Percentiles rank a stretch among this genome's conserved stretches.
Evolutionary conservation across 1,140 invertebrate genomes (phyloP).

Genomic region (Lasioglossum baleicum): DNA sequence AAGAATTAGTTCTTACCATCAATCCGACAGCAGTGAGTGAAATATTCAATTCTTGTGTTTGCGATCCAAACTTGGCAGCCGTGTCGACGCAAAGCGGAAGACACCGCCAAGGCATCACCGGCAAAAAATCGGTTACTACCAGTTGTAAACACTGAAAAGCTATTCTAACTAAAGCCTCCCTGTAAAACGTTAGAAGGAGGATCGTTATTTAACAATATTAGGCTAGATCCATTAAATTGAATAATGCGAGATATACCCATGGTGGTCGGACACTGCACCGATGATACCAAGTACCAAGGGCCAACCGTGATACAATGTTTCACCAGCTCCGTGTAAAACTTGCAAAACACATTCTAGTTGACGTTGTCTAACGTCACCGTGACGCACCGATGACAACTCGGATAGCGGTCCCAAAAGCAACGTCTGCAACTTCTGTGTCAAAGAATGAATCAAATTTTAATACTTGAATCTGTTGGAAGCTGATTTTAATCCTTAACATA

Average conservation of each 20-base stretch:
- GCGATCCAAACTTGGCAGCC: constrained; percentile 96
- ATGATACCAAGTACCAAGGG: constrained; percentile 96
- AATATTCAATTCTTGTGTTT: constrained; percentile 98
- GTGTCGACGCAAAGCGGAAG: constrained; percentile 95
- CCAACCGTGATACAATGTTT: constrained; percentile 95
- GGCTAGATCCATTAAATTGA: not conserved
- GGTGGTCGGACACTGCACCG: constrained; percentile 94
- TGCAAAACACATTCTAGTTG: constrained; percentile 97
- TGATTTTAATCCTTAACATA: not conserved
- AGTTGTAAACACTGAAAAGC: constrained; percentile 98
- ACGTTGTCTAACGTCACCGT: constrained; percentile 95
- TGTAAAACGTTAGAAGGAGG: constrained; percentile 74
- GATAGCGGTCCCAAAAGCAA: constrained; percentile 93
- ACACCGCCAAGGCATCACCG: constrained; percentile 92
- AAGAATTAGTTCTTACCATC: constrained; percentile 85
- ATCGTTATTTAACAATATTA: not conserved
- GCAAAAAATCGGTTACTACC: constrained; percentile 97
- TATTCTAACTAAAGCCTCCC: constrained; percentile 94
- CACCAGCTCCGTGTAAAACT: constrained; percentile 95
- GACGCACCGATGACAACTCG: constrained; percentile 92
- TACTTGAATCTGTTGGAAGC: not conserved
- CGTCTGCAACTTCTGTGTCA: constrained; percentile 88
- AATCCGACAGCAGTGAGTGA: constrained; percentile 98
- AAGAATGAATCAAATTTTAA: not conserved
- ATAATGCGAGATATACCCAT: constrained; percentile 84